Evolutionary conservation across 2,888 invertebrate genomes (phyloP).

Genomic region (Drosophila birchii): DNA sequence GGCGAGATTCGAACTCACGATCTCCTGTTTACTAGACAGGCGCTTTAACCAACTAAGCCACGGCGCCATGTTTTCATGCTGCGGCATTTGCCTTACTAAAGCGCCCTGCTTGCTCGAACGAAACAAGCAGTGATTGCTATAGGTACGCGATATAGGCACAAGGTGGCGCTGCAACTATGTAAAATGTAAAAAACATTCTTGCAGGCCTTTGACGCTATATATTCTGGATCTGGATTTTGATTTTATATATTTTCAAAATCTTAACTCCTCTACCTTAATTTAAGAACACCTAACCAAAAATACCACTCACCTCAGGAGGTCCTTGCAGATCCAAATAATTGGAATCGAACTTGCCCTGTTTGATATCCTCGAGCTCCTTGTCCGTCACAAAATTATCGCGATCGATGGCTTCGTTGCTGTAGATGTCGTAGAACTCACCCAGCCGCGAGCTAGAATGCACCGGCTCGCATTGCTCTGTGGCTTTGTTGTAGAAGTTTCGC

Average conservation of each 20-base stretch:
- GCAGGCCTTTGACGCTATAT: not conserved
- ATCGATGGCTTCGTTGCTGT: slow-evolving; percentile 67
- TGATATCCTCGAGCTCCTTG: slow-evolving; percentile 61
- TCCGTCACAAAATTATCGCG: slow-evolving; percentile 55
- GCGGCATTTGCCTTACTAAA: not conserved
- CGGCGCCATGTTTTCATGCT: slow-evolving; percentile 74
- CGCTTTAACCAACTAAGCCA: slow-evolving; percentile 85
- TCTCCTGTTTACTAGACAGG: slow-evolving; percentile 85
- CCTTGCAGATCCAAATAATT: slow-evolving; percentile 49
- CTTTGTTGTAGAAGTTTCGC: slow-evolving; percentile 85
- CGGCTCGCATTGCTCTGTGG: slow-evolving; percentile 74
- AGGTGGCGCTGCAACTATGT: slow-evolving; percentile 10
- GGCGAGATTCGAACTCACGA: slow-evolving; percentile 85
- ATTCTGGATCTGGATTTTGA: not conserved
- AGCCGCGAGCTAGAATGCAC: slow-evolving; percentile 42
- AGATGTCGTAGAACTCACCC: slow-evolving; percentile 55
- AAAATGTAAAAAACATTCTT: not conserved
- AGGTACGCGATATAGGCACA: not conserved
- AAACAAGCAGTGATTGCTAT: not conserved
- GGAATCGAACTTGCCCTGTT: slow-evolving; percentile 53
- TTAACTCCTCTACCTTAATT: too few species aligned
- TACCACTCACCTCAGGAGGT: not conserved
- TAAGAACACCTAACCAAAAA: too few species aligned
- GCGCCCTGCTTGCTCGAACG: not conserved
- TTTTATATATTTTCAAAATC: not conserved